Percentiles rank a stretch among this genome's conserved stretches.
Evolutionary conservation across 2,797 vertebrate species (phyloP).

Genomic region (Phyllotis vaccarum): DNA sequence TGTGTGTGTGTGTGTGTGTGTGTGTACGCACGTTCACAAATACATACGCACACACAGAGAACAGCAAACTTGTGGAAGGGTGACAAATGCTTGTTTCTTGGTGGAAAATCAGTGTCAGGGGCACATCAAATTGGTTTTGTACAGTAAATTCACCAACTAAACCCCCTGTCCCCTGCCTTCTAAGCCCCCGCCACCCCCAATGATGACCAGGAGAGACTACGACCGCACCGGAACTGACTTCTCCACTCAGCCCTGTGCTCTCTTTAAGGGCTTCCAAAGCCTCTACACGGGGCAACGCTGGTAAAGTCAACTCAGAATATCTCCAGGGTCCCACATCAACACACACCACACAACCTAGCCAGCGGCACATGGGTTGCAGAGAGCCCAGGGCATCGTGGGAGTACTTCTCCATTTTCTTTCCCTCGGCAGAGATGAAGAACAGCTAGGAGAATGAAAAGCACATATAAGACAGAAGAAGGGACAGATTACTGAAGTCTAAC

Average conservation of each 20-base stretch:
- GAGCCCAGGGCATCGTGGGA: not conserved
- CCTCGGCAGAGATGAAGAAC: not conserved
- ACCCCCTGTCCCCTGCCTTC: not conserved
- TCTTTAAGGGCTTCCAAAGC: not conserved
- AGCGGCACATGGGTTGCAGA: slow-evolving; percentile 25
- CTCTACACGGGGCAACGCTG: not conserved
- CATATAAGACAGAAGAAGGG: not conserved
- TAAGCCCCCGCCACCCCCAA: not conserved
- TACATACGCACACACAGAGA: not conserved
- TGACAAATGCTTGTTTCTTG: not conserved
- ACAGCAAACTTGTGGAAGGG: slow-evolving; percentile 25
- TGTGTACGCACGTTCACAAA: no score
- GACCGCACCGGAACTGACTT: no score
- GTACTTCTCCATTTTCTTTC: no score
- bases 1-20: accelerated
- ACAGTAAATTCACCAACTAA: not conserved
- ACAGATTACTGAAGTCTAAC: slow-evolving; percentile 83
- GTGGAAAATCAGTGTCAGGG: slow-evolving; percentile 38
- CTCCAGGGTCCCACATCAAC: accelerated
- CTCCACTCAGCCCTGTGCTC: not conserved
- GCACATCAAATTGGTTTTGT: not conserved
- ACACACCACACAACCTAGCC: accelerated
- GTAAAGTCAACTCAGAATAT: not conserved
- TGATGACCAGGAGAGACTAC: not conserved
- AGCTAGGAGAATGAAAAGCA: not conserved